A percentile compares a stretch with the other conserved stretches of the same genome.
Conservation (phyloP, 2,113 vertebrate species). For the Aramus guarauna region DNA sequence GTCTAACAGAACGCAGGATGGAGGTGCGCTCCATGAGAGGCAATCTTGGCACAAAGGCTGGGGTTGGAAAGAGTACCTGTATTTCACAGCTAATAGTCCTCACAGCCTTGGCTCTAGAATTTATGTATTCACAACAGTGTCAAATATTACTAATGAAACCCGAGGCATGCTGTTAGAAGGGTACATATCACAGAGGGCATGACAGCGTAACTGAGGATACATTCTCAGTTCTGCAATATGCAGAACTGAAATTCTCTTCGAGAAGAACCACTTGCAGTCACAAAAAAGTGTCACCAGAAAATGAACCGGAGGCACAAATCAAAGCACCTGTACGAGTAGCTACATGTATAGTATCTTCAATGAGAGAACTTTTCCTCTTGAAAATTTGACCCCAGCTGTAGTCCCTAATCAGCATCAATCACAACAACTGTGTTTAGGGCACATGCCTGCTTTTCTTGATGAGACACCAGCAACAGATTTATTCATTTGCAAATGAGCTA, state of each 20-base stretch:
- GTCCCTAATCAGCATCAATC: not conserved
- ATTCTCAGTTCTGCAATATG: not conserved
- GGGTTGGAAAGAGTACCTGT: not conserved
- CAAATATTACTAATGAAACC: not conserved
- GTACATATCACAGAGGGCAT: not conserved
- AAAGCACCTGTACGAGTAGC: not conserved
- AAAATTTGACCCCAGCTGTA: not conserved
- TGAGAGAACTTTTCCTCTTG: not conserved
- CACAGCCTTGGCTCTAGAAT: not conserved
- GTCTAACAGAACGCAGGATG: not conserved
- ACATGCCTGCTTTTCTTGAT: not conserved
- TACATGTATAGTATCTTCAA: not conserved
- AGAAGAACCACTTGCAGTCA: not conserved
- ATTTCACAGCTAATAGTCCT: not conserved
- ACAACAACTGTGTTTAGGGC: not conserved
- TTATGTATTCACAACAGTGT: not conserved
- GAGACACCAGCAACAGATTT: not conserved
- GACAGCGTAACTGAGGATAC: not conserved
- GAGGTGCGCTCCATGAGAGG: not conserved
- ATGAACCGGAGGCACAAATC: not conserved
- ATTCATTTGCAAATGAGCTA: not conserved
- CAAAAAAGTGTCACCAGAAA: not conserved
- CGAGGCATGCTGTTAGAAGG: not conserved
- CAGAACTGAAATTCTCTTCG: not conserved
- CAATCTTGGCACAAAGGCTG: not conserved